phyloP scores from a whole-genome alignment of 2,113 vertebrate genomes.

The Nestor notabilis region DNA sequence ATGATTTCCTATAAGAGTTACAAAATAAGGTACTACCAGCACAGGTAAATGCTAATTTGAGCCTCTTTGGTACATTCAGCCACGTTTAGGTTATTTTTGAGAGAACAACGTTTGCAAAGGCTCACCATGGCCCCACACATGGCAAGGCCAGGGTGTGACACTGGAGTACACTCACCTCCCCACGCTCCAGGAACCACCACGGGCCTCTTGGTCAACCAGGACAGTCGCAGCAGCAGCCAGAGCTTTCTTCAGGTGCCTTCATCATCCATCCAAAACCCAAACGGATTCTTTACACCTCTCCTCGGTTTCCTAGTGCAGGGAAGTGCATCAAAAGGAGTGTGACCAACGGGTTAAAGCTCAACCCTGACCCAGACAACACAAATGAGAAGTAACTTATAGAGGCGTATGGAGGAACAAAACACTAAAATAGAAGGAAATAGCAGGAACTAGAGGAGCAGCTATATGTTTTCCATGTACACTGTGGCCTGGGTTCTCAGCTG shows the following conservation, averaged over 20 bases:
- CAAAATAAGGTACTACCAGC: not conserved
- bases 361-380: not conserved
- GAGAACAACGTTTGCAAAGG: not conserved
- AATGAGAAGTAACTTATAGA: not conserved
- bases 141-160: not conserved
- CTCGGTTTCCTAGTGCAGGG: not conserved
- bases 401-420: not conserved
- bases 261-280: not conserved
- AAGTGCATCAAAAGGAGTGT: too few relatives aligned
- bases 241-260: not conserved
- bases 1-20: not conserved
- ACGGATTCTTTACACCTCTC: not conserved
- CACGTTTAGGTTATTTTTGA: not conserved
- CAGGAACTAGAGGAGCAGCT: not conserved
- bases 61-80: not conserved
- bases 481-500: not conserved
- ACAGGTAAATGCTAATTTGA: not conserved
- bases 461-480: not conserved
- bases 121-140: fast-evolving
- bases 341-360: not conserved
- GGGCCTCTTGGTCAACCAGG: not conserved
- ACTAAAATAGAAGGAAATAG: not conserved
- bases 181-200: not conserved
- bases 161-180: not conserved
- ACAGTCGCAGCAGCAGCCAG: not conserved